A percentile compares a stretch with the other conserved stretches of the same genome.
phyloP scores from a whole-genome alignment of 2,888 invertebrate genomes.

The Cetonia aurata region DNA sequence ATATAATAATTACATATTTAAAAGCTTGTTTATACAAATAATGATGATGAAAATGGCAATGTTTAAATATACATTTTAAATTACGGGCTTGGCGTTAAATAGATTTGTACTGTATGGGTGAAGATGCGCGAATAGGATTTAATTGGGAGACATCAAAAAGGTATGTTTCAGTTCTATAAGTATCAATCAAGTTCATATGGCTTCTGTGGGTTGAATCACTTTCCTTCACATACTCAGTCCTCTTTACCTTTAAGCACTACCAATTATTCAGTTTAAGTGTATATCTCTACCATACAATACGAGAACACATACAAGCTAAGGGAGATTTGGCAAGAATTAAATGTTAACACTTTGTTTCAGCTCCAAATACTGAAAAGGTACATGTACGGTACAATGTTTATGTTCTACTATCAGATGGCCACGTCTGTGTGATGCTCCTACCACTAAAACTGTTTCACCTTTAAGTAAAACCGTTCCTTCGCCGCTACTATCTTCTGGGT shows the following conservation, averaged over 20 bases:
- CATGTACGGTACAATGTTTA: constrained; percentile 77
- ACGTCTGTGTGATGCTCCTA: constrained; percentile 87
- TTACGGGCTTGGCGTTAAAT: constrained; percentile 23
- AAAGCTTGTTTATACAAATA: constrained; percentile 42
- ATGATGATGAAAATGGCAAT: constrained; percentile 42
- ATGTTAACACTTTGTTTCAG: constrained; percentile 70
- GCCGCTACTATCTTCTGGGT: constrained; percentile 72
- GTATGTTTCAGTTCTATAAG: no score
- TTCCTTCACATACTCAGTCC: no score
- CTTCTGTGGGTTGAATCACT: no score
- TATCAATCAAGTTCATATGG: no score
- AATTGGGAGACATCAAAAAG: no score
- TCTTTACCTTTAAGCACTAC: no score
- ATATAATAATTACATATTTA: constrained; percentile 41
- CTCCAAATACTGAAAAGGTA: constrained; percentile 87
- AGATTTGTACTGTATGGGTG: constrained; percentile 19
- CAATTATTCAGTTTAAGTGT: no score
- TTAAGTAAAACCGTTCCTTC: constrained; percentile 78
- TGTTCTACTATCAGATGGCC: constrained; percentile 91
- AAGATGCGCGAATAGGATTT: background rate
- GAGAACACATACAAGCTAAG: constrained; percentile 37
- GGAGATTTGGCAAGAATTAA: constrained; percentile 56
- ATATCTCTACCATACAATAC: constrained; percentile 2
- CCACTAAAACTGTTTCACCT: constrained; percentile 89
- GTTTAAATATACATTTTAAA: constrained; percentile 43